Evolutionary conservation across 2,797 vertebrate genomes (phyloP).

Genomic region (Sebastes alutus): DNA sequence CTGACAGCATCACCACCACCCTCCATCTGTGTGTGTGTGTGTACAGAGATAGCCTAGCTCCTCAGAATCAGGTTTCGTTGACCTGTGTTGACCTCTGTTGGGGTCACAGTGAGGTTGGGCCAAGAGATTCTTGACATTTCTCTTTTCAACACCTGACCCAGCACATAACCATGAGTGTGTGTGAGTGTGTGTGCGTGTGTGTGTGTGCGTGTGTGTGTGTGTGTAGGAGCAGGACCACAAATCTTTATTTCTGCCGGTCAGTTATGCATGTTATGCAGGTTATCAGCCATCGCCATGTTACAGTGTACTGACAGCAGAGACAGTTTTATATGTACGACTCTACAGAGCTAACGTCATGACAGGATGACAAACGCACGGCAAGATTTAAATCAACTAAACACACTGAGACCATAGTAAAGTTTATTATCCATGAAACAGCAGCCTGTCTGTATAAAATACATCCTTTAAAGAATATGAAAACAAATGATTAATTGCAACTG

Average conservation of each 20-base stretch:
- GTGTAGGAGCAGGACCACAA: not conserved
- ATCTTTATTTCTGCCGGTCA: not conserved
- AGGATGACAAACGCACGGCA: conserved; percentile 1
- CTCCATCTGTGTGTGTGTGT: conserved; percentile 19
- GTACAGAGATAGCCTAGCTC: conserved; percentile 42
- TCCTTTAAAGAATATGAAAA: not conserved
- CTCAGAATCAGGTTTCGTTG: conserved; percentile 56
- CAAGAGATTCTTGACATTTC: conserved; percentile 78
- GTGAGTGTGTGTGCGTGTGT: conserved; percentile 4
- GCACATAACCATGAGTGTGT: conserved; percentile 21
- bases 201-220: not conserved
- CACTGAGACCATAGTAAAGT: not conserved
- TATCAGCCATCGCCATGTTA: not conserved
- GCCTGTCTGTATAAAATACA: not conserved
- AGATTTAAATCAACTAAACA: not conserved
- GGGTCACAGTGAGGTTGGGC: conserved; percentile 69
- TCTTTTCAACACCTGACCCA: conserved; percentile 61
- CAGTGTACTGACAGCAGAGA: conserved; percentile 24
- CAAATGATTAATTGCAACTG: not conserved
- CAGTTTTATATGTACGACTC: conserved; percentile 11
- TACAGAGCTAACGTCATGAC: not conserved
- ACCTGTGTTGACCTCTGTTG: conserved; percentile 57
- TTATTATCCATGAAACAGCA: not conserved
- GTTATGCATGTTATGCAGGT: not conserved
- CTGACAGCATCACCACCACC: conserved; percentile 31